Conservation (phyloP, 2,888 invertebrate genomes). For the Sceliomorpha sp. region DNA sequence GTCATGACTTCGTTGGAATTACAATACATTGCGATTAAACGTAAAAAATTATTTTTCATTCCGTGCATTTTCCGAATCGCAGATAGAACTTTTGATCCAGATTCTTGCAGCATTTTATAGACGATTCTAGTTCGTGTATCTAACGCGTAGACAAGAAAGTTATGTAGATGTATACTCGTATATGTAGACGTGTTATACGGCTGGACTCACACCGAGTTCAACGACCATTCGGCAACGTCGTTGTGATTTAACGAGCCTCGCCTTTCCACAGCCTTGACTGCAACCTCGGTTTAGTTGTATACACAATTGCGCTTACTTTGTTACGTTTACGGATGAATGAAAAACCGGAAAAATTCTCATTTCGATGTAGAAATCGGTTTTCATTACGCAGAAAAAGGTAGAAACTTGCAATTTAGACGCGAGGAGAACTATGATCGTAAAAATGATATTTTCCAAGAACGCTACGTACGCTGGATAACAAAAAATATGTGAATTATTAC, state of each 20-base stretch:
- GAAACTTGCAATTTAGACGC: conserved; percentile 1
- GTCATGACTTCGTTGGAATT: too few species aligned
- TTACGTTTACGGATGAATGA: conserved; percentile 36
- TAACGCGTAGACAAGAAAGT: neutral
- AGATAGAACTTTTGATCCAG: too few species aligned
- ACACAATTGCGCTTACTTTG: conserved; percentile 41
- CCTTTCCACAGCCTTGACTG: conserved; percentile 72
- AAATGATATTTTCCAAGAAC: neutral
- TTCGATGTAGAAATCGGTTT: conserved; percentile 23
- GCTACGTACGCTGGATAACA: neutral
- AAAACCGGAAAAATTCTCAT: conserved; percentile 31
- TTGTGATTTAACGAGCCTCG: conserved; percentile 54
- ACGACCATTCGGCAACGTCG: conserved; percentile 50
- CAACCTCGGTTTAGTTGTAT: conserved; percentile 61
- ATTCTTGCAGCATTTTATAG: too few species aligned
- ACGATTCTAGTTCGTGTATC: neutral
- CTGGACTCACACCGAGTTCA: conserved; percentile 51
- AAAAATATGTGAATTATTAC: conserved; percentile 3
- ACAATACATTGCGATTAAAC: too few species aligned
- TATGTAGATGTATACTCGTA: neutral
- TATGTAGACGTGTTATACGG: conserved; percentile 16
- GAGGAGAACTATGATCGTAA: neutral
- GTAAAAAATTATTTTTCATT: too few species aligned
- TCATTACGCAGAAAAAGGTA: conserved; percentile 13
- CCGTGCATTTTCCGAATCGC: too few species aligned